Base-by-base conservation (phyloP, 1,140 invertebrate genomes). In the Belonocnema kinseyi region DNA sequence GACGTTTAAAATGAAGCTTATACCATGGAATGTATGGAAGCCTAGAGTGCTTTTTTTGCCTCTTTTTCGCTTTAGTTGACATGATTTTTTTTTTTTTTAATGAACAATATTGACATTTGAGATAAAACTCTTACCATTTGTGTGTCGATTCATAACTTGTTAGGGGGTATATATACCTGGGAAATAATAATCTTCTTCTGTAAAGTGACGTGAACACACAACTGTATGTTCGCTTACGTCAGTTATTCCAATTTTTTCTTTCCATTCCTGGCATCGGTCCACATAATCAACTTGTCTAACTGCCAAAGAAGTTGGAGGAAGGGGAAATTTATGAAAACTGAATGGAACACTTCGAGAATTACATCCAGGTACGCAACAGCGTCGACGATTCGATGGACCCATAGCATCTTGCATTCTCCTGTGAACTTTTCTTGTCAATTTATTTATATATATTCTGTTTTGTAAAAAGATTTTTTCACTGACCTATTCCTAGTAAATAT, bases 101-200 rank as follows among this genome's bases (percentile, higher is more conserved):
- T 26, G 1, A 26, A 26, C 21, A 2, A 3, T 3, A 26, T 26
- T 26, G 21, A 26, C 21, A 26, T 26, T 26, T 26, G 21, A 26
- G 21, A 26, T 26, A 26, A 26, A 26, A 26, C 21, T 26, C 21
- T 2, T 26, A 26, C 21, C 21, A 26, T 26, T 26, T 26, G 21
- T 26, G 21, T 26, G 3, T 26, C 21, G 21, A 26, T 26, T 26
- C 21, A 1, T 26, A 3, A 26, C 21, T 26, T 26, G 3, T 26
- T 26, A 26, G 21, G 21, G 21, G 3, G 21, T 3, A 26, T 26
- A 26, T 26, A 54, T 54, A 54, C 53, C 53, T 54, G 53, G 53
- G 17, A 54, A 54, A 54, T 54, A 54, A 54, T 54, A 54, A 54
- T 54, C 53, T 8, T 54, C 53, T n/a, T 54, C 53, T n/a, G 53